Evolutionary conservation across 2,113 vertebrate genomes (phyloP).

Genomic region (Fregetta grallaria): DNA sequence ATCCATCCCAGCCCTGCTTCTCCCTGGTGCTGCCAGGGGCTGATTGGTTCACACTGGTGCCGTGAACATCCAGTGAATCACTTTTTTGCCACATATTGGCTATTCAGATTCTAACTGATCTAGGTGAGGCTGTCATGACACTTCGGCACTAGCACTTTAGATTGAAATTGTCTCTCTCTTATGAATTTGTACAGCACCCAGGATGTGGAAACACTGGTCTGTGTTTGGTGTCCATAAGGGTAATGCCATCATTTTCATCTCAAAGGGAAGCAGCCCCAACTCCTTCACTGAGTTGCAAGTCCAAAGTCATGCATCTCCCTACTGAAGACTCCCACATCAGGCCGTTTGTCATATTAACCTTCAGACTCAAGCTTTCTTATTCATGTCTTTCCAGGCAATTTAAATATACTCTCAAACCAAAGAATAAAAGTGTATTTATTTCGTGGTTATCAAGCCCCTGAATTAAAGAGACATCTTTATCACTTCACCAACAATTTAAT

Average conservation of each 20-base stretch:
- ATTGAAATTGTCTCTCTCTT: not conserved
- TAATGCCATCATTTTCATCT: not conserved
- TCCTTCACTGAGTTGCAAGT: not conserved
- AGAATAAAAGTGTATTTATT: constrained; percentile 38
- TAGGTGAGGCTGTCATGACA: not conserved
- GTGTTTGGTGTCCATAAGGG: not conserved
- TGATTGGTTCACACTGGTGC: no score
- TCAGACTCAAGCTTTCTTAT: not conserved
- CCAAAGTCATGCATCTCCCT: not conserved
- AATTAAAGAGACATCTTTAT: constrained; percentile 66
- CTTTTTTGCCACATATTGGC: no score
- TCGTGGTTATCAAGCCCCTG: constrained; percentile 34
- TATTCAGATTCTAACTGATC: not conserved
- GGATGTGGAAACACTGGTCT: not conserved
- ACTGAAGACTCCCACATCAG: not conserved
- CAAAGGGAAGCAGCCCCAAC: not conserved
- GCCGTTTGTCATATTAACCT: not conserved
- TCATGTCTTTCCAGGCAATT: constrained; percentile 12
- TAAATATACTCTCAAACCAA: not conserved
- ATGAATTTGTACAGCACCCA: no score
- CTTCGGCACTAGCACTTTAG: fast-evolving
- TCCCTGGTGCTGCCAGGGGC: not conserved
- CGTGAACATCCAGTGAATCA: not conserved
- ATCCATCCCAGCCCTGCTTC: not conserved
- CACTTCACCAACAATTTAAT: constrained; percentile 58